Evolutionary conservation across 2,888 invertebrate genomes (phyloP), one percentile per base, ranked within the genome.

Genomic region (Hydropsyche betteni): DNA sequence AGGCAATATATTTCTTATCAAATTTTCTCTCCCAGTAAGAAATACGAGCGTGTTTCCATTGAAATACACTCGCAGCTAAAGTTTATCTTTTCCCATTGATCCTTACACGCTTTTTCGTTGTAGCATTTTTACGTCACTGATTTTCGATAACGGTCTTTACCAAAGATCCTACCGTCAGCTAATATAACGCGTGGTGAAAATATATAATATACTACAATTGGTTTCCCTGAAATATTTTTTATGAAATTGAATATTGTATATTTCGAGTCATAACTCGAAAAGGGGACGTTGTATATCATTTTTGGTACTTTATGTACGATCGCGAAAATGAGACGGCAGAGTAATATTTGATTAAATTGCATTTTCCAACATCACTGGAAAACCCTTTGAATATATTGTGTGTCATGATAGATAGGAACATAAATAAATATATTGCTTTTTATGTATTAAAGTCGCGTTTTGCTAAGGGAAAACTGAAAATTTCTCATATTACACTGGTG

Each of bases 371-470:
- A 38, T 38, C 74, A 74, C 33, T 68, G 68, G 74, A 68, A 74
- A 69, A 74, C n/a, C 74, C 52, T 68, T 69, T 69, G 69, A 74
- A 74, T 74, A 74, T 74, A 53, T 74, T 55, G 69, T 74, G 44
- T 74, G 69, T 69, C 69, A 74, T 74, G 24, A n/a, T 36, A 7
- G 68, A n/a, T 74, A 53, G 34, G 36, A 33, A 14, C 55, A 51
- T 69, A 69, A 69, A 69, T 69, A 74, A 74, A 44, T 53, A 36
- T 68, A 53, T 51, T 38, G 44, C 44, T 34, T 14, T 55, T 51
- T 74, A 52, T 74, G 64, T 68, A 74, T 74, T 51, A 61, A 44
- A 68, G 44, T 5, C 53, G 24, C 10, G 44, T 34, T 33, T 16
- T 7, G 38, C 53, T 12, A 12, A 10, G 53, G 52, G 14, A 69